Base-by-base conservation (phyloP, 2,113 vertebrate species). In the Corvus hawaiiensis region DNA sequence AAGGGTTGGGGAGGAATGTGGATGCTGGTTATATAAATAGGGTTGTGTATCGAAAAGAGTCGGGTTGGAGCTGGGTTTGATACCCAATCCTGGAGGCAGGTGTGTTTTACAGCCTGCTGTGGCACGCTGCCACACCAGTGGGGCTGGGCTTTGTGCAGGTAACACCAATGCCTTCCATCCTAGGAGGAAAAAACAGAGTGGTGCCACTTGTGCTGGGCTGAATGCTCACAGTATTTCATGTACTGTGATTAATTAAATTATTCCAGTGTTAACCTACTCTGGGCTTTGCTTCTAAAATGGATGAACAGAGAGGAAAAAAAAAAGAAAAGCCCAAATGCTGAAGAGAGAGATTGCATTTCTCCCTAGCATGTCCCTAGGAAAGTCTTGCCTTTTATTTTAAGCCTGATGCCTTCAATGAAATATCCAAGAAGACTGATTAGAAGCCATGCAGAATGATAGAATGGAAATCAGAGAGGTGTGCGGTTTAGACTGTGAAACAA, bases 271-370 rank as follows among this genome's bases (percentile, higher is more conserved):
- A 97, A 93, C 90, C 94, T 94, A 75, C 71, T 92, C 69, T 77
- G 74, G 92, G 90, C 92, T 90, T 89, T 79, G 91, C 96, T 96
- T 96, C 96, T 96, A 95, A 96, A 97, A 96, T 91, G 93, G 87
- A 89, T 93, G 95, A 95, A 93, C 35, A 7, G 77, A 26, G 52
- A 23, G 30, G 5, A 18, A 1, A 13, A 44, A 48, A 74, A 77
- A 82, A 59, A 46, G 18, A 75, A 62, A 76, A 83, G 19, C 32
- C 72, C 52, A 78, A 91, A 82, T 46, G 76, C 67, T 87, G 62
- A 83, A 73, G 80, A 73, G 67, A 78, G 78, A 94, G 69, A 90
- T 92, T 94, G 87, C 27, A 0, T 84, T 95, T 90, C 73, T 96
- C 21, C n/a, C 41, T 90, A 8, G 68, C 79, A 87, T 21, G 2